Percentiles rank a stretch among this genome's conserved stretches.
These are phyloP conservation scores for Lasioglossum morio DNA, from an alignment of 2,888 invertebrate genomes.

Conservation along the genomic window DNA sequence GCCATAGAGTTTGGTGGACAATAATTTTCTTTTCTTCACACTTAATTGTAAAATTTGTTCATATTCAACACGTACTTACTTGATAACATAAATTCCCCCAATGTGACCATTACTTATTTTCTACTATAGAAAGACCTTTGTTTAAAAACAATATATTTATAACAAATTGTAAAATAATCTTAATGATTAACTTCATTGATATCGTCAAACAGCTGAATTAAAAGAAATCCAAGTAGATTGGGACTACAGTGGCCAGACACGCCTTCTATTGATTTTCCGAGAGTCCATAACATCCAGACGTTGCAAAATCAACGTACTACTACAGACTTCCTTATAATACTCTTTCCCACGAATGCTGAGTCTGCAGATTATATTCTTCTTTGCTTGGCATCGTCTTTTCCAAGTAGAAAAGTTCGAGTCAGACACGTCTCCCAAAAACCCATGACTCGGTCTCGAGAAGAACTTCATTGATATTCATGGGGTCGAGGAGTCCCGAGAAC, in stretches of 20 bases:
- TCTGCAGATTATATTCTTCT: background rate
- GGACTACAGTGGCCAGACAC: background rate
- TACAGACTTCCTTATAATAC: background rate
- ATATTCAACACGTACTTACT: no score
- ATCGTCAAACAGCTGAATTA: background rate
- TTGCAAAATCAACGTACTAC: background rate
- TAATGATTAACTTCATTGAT: no score
- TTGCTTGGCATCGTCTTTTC: background rate
- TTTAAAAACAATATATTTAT: no score
- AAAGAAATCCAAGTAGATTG: background rate
- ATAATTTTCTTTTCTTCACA: no score
- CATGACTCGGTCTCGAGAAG: background rate
- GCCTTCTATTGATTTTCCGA: background rate
- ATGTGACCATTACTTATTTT: no score
- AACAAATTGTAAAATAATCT: no score
- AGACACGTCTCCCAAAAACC: background rate
- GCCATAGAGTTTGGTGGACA: no score
- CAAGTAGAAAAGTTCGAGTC: background rate
- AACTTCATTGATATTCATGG: background rate
- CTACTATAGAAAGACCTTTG: no score
- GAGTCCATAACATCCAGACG: background rate
- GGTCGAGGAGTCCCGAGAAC: background rate
- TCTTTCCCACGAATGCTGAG: background rate
- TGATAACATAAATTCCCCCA: no score
- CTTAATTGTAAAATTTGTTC: no score